These are phyloP conservation scores for Pantherophis vulpinus DNA, from an alignment of 2,797 vertebrate genomes.

Conservation along the genomic window DNA sequence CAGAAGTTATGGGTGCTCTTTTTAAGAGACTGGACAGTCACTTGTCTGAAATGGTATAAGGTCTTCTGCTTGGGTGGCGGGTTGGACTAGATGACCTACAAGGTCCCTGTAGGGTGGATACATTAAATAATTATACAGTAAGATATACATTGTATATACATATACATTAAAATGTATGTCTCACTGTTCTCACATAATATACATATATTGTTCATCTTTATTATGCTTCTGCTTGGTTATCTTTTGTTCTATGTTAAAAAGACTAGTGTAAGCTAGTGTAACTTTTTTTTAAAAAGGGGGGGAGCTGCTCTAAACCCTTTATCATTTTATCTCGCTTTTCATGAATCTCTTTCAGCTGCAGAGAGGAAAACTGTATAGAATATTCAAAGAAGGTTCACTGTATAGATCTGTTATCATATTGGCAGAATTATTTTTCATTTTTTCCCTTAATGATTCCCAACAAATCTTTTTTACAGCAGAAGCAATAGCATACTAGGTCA, in stretches of 20 bases:
- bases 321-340: background rate
- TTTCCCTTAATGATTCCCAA: background rate
- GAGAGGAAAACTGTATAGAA: background rate
- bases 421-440: background rate
- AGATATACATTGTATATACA: too few relatives aligned
- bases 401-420: background rate
- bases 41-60: background rate
- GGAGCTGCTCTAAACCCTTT: background rate
- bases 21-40: background rate
- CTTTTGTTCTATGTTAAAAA: background rate
- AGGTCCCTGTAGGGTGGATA: too few relatives aligned
- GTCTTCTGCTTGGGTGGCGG: too few relatives aligned
- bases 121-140: too few relatives aligned
- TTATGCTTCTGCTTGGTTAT: background rate
- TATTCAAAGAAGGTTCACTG: background rate
- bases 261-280: background rate
- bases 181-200: background rate
- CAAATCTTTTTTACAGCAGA: background rate
- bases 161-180: too few relatives aligned
- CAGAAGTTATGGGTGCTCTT: background rate
- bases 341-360: background rate
- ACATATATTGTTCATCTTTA: background rate
- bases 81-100: too few relatives aligned
- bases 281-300: background rate
- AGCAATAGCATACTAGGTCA: background rate